Conservation (phyloP, 1,140 invertebrate species). For the Trachelipus rathkii region DNA sequence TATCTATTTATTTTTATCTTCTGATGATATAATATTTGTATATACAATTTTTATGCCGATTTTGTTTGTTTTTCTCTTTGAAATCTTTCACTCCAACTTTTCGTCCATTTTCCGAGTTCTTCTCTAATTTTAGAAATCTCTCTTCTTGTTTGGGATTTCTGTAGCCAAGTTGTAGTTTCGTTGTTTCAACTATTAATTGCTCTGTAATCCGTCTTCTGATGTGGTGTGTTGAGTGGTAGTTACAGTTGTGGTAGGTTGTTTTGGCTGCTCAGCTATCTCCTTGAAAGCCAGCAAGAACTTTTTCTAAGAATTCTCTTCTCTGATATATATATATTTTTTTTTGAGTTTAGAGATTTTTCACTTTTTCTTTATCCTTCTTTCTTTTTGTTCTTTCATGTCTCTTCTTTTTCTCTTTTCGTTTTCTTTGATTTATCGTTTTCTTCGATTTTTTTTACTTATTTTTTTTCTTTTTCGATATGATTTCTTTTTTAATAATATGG, state of each 20-base stretch:
- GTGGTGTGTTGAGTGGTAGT: neutral
- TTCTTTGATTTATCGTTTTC: conserved; percentile 17
- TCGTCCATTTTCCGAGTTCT: too few relatives aligned
- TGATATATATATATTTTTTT: neutral
- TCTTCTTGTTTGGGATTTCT: neutral
- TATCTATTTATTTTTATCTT: too few relatives aligned
- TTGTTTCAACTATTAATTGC: neutral
- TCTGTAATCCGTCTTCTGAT: neutral
- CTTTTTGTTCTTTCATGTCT: conserved; percentile 49
- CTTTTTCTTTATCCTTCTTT: conserved; percentile 40
- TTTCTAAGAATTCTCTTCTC: neutral
- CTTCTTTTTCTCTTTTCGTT: conserved; percentile 45
- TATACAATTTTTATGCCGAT: too few relatives aligned
- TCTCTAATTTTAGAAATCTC: neutral
- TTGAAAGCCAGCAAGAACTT: neutral
- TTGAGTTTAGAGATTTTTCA: conserved; percentile 25
- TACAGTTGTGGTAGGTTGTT: neutral
- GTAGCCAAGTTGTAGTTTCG: neutral
- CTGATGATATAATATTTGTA: too few relatives aligned
- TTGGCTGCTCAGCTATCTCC: too few relatives aligned
- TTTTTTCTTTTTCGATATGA: neutral
- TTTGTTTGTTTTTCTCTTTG: too few relatives aligned
- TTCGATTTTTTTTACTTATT: neutral
- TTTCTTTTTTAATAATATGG: neutral
- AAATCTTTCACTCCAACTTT: too few relatives aligned